Conservation (phyloP, 2,797 vertebrate species). For the Psittacula derbiana region DNA sequence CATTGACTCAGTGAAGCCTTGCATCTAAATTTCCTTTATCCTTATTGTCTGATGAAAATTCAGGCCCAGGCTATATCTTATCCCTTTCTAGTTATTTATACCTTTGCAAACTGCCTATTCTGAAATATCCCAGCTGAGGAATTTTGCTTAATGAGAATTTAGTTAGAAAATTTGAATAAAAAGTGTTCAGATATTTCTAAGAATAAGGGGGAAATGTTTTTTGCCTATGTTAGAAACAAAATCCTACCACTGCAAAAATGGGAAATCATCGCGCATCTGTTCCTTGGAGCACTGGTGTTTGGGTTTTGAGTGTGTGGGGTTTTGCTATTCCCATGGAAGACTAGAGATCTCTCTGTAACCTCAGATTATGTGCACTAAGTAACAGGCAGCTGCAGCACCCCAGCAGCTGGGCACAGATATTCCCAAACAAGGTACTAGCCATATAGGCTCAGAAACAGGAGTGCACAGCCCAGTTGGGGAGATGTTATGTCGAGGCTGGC, state of each 20-base stretch:
- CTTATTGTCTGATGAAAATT: not conserved
- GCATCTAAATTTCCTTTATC: not conserved
- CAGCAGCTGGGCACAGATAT: not conserved
- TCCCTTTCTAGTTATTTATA: not conserved
- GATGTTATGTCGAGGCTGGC: not conserved
- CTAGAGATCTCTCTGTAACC: not conserved
- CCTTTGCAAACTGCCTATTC: not conserved
- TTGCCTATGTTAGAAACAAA: not conserved
- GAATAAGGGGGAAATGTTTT: not conserved
- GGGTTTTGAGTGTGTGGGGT: accelerated
- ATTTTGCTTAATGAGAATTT: not conserved
- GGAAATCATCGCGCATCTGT: not conserved
- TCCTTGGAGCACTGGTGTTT: not conserved
- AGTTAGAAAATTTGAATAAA: not conserved
- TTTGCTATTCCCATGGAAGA: not conserved
- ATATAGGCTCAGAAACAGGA: not conserved
- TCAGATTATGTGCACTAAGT: not conserved
- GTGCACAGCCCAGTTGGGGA: accelerated
- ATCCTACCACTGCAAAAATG: not conserved
- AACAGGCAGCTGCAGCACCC: not conserved
- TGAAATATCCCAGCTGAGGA: not conserved
- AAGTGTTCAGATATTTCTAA: not conserved
- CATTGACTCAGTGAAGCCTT: not conserved
- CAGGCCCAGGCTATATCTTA: not conserved
- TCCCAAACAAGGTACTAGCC: not conserved